A percentile compares a stretch with the other conserved stretches of the same genome.
Conservation (phyloP, 2,113 vertebrate genomes). For the Pseudonaja textilis region DNA sequence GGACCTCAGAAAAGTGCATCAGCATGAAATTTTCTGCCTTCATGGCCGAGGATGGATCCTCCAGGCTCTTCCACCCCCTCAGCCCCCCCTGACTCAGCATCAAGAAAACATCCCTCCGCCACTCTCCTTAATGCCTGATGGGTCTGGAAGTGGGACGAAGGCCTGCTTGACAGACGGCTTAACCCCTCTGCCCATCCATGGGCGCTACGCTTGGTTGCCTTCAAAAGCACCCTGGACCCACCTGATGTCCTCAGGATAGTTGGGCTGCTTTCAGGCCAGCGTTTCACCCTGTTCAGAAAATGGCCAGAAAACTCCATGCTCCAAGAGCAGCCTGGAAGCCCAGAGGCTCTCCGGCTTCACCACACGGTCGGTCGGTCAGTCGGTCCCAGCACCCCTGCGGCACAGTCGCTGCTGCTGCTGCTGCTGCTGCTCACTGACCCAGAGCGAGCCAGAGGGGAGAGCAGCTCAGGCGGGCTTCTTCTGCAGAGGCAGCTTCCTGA, state of each 20-base stretch:
- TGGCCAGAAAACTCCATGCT: not conserved
- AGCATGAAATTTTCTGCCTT: not conserved
- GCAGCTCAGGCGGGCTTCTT: too few species aligned
- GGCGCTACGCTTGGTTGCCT: not conserved
- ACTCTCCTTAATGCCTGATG: not conserved
- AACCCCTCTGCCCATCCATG: not conserved
- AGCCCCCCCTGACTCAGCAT: not conserved
- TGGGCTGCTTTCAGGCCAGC: not conserved
- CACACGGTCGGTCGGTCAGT: too few species aligned
- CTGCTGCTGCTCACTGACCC: too few species aligned
- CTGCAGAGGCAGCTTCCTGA: not conserved
- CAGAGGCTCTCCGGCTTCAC: not conserved
- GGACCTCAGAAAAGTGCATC: not conserved
- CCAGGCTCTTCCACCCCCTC: not conserved
- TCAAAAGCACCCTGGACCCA: not conserved
- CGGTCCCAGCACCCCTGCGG: too few species aligned
- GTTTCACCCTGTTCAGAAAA: not conserved
- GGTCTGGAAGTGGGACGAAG: not conserved
- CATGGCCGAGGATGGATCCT: not conserved
- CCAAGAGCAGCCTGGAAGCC: not conserved
- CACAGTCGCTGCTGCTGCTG: too few species aligned
- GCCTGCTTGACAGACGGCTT: not conserved
- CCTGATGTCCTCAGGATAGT: not conserved
- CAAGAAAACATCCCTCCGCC: not conserved
- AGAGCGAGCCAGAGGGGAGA: not conserved